Percentiles rank a stretch among this genome's conserved stretches.
phyloP scores from a whole-genome alignment of 2,888 invertebrate genomes.

The Adelphocoris suturalis region DNA sequence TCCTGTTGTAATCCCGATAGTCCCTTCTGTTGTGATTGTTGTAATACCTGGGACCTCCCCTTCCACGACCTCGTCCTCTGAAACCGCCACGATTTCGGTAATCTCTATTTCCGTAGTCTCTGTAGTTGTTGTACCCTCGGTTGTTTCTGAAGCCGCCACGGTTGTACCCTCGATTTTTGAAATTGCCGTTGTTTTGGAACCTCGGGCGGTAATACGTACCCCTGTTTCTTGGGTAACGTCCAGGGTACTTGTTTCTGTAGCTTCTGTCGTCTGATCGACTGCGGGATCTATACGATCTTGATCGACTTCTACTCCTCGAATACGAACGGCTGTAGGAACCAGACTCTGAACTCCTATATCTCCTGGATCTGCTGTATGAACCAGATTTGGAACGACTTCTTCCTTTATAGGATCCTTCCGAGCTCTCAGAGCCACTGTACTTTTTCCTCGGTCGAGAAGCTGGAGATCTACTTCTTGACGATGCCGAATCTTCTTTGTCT shows the following conservation, averaged over 20 bases:
- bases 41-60: constrained; percentile 78
- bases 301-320: constrained; percentile 75
- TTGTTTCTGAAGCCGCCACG: constrained; percentile 82
- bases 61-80: constrained; percentile 77
- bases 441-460: constrained; percentile 74
- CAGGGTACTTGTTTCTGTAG: constrained; percentile 76
- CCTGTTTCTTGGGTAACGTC: constrained; percentile 82
- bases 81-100: constrained; percentile 76
- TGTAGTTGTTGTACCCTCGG: constrained; percentile 78
- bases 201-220: constrained; percentile 90
- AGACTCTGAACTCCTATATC: constrained; percentile 77
- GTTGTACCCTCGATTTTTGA: constrained; percentile 81
- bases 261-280: constrained; percentile 80
- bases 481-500: constrained; percentile 67
- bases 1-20: constrained; percentile 77
- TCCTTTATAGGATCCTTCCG: constrained; percentile 73
- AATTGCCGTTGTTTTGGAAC: constrained; percentile 81
- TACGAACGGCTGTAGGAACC: constrained; percentile 73
- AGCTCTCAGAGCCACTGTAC: constrained; percentile 75
- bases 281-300: constrained; percentile 80
- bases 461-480: constrained; percentile 75
- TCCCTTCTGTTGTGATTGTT: constrained; percentile 78
- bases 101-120: constrained; percentile 75
- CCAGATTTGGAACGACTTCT: constrained; percentile 82
- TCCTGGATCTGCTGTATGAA: constrained; percentile 82